Percentiles rank a stretch among this genome's conserved stretches.
These are phyloP conservation scores for Spodoptera litura DNA, from an alignment of 1,140 invertebrate species.

Conservation along the genomic window DNA sequence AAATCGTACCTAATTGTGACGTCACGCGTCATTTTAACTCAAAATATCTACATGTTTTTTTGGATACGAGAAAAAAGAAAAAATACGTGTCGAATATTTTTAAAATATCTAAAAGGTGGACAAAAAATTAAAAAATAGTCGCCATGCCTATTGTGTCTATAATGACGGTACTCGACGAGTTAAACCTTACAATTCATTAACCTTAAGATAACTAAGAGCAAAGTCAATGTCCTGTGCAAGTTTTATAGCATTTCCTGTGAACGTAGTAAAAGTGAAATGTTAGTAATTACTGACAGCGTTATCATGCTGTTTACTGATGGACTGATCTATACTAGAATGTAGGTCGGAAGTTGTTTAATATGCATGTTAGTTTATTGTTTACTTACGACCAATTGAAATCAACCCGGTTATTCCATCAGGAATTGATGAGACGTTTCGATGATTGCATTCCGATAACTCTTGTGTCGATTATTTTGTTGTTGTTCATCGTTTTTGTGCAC, in stretches of 20 bases:
- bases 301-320: conserved; percentile 8
- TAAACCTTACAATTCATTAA: conserved; percentile 12
- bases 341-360: neutral
- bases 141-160: too few relatives aligned
- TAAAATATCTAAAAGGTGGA: too few relatives aligned
- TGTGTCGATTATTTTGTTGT: neutral
- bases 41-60: too few relatives aligned
- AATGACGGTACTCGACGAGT: too few relatives aligned
- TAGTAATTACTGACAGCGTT: conserved; percentile 7
- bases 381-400: conserved; percentile 31
- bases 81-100: too few relatives aligned
- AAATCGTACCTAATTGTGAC: too few relatives aligned
- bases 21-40: too few relatives aligned
- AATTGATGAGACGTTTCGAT: neutral
- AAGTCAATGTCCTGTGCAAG: conserved; percentile 17
- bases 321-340: conserved; percentile 13
- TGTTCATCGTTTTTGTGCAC: conserved; percentile 1
- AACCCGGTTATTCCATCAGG: conserved; percentile 8
- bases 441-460: neutral
- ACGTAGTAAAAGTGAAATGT: neutral
- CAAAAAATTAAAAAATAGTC: too few relatives aligned
- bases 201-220: conserved; percentile 3
- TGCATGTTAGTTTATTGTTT: conserved; percentile 35
- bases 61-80: too few relatives aligned
- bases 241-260: conserved; percentile 12